Evolutionary conservation across 2,113 vertebrate species (phyloP), one percentile per base, ranked within the genome.

Genomic region (Sapajus apella): DNA sequence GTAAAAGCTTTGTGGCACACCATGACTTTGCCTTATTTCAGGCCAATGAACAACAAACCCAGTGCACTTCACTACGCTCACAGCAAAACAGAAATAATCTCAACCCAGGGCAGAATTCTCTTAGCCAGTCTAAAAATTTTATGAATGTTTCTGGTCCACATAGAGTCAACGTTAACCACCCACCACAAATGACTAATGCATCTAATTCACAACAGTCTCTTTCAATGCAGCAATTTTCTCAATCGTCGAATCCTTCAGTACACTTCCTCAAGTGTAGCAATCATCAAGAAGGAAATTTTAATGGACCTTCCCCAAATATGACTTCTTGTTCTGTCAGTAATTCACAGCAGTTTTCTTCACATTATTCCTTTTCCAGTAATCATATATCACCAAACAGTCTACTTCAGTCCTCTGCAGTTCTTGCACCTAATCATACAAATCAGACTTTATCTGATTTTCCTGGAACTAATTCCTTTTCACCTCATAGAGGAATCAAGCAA

Each of bases 11-110:
- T 99, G 98, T 99, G 97, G 98, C 99, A 96, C 99, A 99, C 98
- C 99, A 99, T 98, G 99, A 98, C 97, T 99, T 99, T 99, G 97
- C 99, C 97, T 99, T 99, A 98, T 99, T 99, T 98, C 99, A 99
- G 98, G 99, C 98, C 97, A 98, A 97, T 87, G 98, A 98, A 76
- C 98, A 99, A 96, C 99, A 99, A 66, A 99, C 99, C 97, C 99
- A 98, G 97, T 98, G 98, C 98, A 98, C 98, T 97, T 99, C 99
- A 0, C 96, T 99, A 73, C 96, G 93, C 89, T 98, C 98, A 0
- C 99, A 98, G 23, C 98, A 98, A 83, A 98, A 97, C 97, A 98
- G 98, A 91, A 98, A 96, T 97, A 99, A 94, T 89, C 97, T 99
- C 82, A 98, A 98, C 96, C 97, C 99, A 43, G 98, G 98, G 91